Percentiles rank a stretch among this genome's conserved stretches.
Conservation (phyloP, 2,797 vertebrate species). For the Eutrigla gurnardus region DNA sequence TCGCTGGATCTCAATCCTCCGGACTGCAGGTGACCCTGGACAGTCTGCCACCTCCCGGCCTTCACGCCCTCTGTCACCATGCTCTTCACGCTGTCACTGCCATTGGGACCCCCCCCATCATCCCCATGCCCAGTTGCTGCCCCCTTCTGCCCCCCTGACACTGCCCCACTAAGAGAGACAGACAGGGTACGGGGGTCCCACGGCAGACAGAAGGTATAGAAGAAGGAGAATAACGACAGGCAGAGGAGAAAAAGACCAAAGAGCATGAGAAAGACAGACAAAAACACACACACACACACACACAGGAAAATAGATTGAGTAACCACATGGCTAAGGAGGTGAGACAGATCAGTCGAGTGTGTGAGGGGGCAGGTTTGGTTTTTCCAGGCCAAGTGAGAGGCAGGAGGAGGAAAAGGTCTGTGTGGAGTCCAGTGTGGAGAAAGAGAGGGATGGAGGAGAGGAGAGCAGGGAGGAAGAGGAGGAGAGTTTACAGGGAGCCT, state of each 20-base stretch:
- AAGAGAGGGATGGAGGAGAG: conserved; percentile 42
- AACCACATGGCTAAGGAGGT: conserved; percentile 69
- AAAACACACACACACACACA: conserved; percentile 35
- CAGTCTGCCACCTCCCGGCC: conserved; percentile 93
- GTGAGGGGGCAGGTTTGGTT: conserved; percentile 63
- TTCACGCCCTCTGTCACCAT: conserved; percentile 87
- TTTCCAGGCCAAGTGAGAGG: conserved; percentile 74
- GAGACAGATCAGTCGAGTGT: conserved; percentile 75
- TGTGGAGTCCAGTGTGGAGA: conserved; percentile 61
- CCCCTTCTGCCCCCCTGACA: conserved; percentile 92
- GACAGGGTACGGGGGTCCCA: conserved; percentile 72
- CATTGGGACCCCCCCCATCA: conserved; percentile 91
- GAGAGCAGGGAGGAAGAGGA: conserved; percentile 41
- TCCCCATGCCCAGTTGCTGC: conserved; percentile 88
- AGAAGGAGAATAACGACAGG: conserved; percentile 66
- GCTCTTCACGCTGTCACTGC: conserved; percentile 92
- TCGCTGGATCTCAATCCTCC: conserved; percentile 96
- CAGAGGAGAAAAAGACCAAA: conserved; percentile 77
- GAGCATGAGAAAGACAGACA: conserved; percentile 65
- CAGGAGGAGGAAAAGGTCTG: conserved; percentile 68
- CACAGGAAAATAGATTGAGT: conserved; percentile 73
- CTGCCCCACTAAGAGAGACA: conserved; percentile 91
- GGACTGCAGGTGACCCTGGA: conserved; percentile 96
- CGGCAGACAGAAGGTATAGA: conserved; percentile 60
- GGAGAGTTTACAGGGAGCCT: conserved; percentile 63